phyloP scores from a whole-genome alignment of 2,113 vertebrate species.

The Crotalus helleri region DNA sequence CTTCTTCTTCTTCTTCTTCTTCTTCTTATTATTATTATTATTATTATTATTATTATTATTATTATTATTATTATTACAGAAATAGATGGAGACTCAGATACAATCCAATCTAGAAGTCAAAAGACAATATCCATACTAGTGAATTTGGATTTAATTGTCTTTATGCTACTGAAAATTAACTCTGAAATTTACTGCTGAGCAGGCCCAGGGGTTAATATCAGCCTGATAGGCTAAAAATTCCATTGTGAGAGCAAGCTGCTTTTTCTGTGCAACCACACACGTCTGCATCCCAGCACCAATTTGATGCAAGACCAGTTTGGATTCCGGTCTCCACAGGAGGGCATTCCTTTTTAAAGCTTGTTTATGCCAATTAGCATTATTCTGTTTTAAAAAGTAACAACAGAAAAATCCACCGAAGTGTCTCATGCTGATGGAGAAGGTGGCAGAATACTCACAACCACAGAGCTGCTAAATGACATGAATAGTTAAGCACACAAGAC shows the following conservation, averaged over 20 bases:
- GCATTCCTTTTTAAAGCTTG: slow-evolving; percentile 15
- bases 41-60: no score
- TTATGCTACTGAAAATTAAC: slow-evolving; percentile 65
- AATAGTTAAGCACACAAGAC: slow-evolving; percentile 82
- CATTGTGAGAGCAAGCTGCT: background rate
- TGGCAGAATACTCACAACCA: slow-evolving; percentile 47
- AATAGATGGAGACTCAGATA: background rate
- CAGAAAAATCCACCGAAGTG: slow-evolving; percentile 61
- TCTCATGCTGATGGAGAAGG: slow-evolving; percentile 45
- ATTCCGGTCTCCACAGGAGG: background rate
- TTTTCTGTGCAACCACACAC: slow-evolving; percentile 42
- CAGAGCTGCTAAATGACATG: slow-evolving; percentile 75
- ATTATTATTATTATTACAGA: background rate
- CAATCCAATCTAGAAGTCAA: background rate
- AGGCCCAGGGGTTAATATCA: slow-evolving; percentile 12
- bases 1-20: no score
- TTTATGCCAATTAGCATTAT: slow-evolving; percentile 53
- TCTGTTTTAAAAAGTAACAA: slow-evolving; percentile 43
- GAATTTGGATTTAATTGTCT: slow-evolving; percentile 57
- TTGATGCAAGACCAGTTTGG: background rate
- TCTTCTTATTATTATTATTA: no score
- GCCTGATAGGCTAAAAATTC: background rate
- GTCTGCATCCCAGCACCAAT: background rate
- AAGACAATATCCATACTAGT: background rate
- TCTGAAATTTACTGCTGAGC: slow-evolving; percentile 71